Evolutionary conservation across 1,140 invertebrate species (phyloP).

Genomic region (Chironomus striatipennis): DNA sequence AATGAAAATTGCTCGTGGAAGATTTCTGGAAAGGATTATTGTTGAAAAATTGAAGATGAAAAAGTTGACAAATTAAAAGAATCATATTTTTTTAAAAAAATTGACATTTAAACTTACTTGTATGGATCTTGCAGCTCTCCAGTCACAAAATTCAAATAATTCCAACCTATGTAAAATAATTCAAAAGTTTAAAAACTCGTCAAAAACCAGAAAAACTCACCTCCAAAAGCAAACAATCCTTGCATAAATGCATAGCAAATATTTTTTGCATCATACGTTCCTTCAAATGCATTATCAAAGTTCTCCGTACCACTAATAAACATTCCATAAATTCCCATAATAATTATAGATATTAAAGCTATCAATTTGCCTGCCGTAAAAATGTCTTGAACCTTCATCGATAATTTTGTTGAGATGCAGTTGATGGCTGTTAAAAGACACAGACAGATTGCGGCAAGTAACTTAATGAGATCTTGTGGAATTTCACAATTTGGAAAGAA

Average conservation of each 20-base stretch:
- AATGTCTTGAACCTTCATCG: slow-evolving; percentile 82
- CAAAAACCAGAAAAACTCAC: slow-evolving; percentile 31
- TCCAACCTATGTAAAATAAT: slow-evolving; percentile 33
- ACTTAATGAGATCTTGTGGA: slow-evolving; percentile 53
- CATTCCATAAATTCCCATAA: slow-evolving; percentile 68
- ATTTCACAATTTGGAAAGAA: slow-evolving; percentile 66
- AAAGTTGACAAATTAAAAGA: no score
- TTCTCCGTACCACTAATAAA: slow-evolving; percentile 58
- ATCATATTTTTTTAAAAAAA: no score
- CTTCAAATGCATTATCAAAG: slow-evolving; percentile 62
- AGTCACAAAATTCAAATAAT: slow-evolving; percentile 88
- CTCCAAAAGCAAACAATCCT: slow-evolving; percentile 94
- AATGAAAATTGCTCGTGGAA: slow-evolving; percentile 79
- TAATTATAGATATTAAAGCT: slow-evolving; percentile 72
- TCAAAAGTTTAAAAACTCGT: background rate
- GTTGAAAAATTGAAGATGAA: no score
- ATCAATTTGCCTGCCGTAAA: slow-evolving; percentile 84
- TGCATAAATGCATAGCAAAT: slow-evolving; percentile 83
- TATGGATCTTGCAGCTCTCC: slow-evolving; percentile 90
- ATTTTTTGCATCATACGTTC: slow-evolving; percentile 49
- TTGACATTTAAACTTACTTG: no score
- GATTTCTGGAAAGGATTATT: slow-evolving; percentile 53
- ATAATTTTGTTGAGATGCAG: slow-evolving; percentile 77
- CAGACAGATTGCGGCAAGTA: slow-evolving; percentile 64
- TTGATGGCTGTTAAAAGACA: slow-evolving; percentile 81